These are phyloP conservation scores for Procavia capensis DNA, from an alignment of 2,113 vertebrate genomes.

Conservation along the genomic window DNA sequence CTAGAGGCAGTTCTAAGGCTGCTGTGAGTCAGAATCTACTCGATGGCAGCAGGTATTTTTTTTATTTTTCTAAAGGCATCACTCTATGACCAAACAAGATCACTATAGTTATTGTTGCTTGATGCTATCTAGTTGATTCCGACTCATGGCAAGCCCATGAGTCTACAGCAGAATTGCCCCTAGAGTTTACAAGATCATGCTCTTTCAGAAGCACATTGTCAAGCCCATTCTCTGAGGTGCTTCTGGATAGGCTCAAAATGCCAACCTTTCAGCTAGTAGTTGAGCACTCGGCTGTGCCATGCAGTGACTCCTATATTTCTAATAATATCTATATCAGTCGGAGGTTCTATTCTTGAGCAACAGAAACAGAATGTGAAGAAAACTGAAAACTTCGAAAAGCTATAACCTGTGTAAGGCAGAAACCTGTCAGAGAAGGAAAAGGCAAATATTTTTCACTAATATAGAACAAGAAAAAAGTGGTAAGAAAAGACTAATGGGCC, in stretches of 20 bases:
- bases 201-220: neutral
- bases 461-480: neutral
- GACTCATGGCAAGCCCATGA: neutral
- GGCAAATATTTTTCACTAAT: no score
- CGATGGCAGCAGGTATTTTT: no score
- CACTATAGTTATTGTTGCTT: neutral
- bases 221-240: no score
- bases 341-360: slow-evolving; percentile 25
- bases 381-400: no score
- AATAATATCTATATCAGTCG: neutral
- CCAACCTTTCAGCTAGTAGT: neutral
- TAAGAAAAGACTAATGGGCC: no score
- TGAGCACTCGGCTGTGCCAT: neutral
- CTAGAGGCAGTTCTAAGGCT: no score
- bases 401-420: no score
- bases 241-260: neutral
- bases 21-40: no score
- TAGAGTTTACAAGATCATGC: neutral
- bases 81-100: neutral
- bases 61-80: neutral
- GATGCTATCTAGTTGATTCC: no score
- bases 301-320: neutral
- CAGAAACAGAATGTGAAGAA: slow-evolving; percentile 31
- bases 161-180: neutral
- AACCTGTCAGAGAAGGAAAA: no score